Base-by-base conservation (phyloP, 2,113 vertebrate species). In the Anarhynchus alexandrinus region DNA sequence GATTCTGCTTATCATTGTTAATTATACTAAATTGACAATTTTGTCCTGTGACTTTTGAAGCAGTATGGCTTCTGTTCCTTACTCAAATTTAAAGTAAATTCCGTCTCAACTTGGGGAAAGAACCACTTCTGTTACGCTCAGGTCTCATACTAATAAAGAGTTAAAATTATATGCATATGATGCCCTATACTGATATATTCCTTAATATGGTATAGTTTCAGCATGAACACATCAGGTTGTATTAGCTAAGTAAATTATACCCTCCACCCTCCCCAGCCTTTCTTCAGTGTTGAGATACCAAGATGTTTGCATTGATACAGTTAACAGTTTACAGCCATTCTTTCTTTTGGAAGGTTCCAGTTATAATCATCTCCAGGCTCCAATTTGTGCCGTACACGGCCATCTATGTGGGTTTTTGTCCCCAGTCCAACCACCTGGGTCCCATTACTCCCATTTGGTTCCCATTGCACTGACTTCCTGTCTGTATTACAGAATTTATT, bases 401-500 rank as follows among this genome's bases (percentile, higher is more conserved):
- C 78, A 82, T 94, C 78, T 76, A 49, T 66, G 78, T 92, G 84
- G 5, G 5, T 4, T 92, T 86, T 95, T 96, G 95, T 96, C 95
- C 86, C 78, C n/a, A 58, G 95, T 94, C 96, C 95, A 95, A 80
- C 86, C 91, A 97, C 84, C 91, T 97, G 96, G 73, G 81, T 94
- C 89, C 81, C 30, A 95, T 97, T 97, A 95, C n/a, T 93, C n/a
- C 81, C 93, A 94, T 97, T 93, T 95, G 97, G 91, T 95, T 97
- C 70, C 54, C 67, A 97, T 77, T 91, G 84, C 74, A 94, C 55
- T n/a, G 55, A 80, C 84, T 97, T 96, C 94, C 93, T 95, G 91
- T 73, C 86, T 82, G 49, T 79, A 80, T 87, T 95, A 80, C 45
- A 86, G 58, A 87, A 91, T 77, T 95, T 70, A 92, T 93, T 96